Percentiles rank a stretch among this genome's conserved stretches.
Conservation (phyloP, 2,797 vertebrate genomes). For the Arctocebus calabarensis region DNA sequence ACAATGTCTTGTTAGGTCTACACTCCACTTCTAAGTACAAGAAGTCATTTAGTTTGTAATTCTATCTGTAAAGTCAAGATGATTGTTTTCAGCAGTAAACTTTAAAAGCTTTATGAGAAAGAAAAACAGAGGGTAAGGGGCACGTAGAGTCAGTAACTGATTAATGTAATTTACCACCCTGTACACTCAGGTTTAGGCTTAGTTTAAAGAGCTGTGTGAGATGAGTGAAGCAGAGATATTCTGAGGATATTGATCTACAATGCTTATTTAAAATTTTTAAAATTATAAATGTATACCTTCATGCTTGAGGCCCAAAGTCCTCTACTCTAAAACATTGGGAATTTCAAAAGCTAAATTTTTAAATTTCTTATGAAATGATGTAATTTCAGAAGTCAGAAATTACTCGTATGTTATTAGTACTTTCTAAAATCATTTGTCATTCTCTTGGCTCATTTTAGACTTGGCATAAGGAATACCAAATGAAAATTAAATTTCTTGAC, state of each 20-base stretch:
- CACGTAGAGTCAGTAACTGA: not conserved
- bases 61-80: not conserved
- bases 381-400: not conserved
- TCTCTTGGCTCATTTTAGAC: conserved; percentile 48
- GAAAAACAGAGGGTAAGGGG: not conserved
- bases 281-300: conserved; percentile 13
- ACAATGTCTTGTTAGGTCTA: conserved; percentile 12
- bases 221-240: conserved; percentile 18
- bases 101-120: conserved; percentile 30
- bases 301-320: not conserved
- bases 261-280: not conserved
- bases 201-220: not conserved
- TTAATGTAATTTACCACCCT: not conserved
- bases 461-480: conserved; percentile 17
- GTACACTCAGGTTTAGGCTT: not conserved
- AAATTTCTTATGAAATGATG: not conserved
- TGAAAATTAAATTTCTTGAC: conserved; percentile 36
- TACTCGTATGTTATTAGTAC: not conserved
- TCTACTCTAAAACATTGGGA: conserved; percentile 5
- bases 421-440: conserved; percentile 37
- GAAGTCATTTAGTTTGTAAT: not conserved
- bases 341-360: conserved; percentile 47
- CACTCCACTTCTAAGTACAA: not conserved
- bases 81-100: conserved; percentile 29
- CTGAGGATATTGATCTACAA: not conserved